A percentile compares a stretch with the other conserved stretches of the same genome.
These are phyloP conservation scores for Leptodactylus fallax DNA, from an alignment of 2,797 vertebrate species.

Conservation along the genomic window DNA sequence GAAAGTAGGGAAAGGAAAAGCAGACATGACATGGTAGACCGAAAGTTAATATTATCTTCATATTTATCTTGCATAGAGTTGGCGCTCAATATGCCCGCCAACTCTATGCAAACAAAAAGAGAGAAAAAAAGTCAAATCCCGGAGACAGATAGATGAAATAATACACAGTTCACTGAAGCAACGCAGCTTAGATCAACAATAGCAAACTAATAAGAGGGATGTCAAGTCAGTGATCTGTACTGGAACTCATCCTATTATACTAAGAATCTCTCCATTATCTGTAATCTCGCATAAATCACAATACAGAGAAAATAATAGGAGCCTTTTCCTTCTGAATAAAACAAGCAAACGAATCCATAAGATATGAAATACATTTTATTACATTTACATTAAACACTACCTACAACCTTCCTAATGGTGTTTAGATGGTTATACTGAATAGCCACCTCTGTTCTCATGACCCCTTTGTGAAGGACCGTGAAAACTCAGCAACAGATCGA, in stretches of 20 bases:
- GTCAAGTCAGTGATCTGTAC: not conserved
- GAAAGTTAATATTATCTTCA: too few species aligned
- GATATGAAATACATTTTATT: too few species aligned
- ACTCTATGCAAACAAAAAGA: conserved; percentile 1
- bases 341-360: not conserved
- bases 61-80: too few species aligned
- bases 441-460: too few species aligned
- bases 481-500: too few species aligned
- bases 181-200: conserved; percentile 17
- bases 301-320: not conserved
- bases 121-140: not conserved
- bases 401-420: too few species aligned
- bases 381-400: too few species aligned
- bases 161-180: conserved; percentile 32
- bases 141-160: conserved; percentile 14
- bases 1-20: too few species aligned
- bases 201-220: not conserved
- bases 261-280: not conserved
- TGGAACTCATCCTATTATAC: not conserved
- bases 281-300: not conserved
- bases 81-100: not conserved
- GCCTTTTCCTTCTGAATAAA: not conserved
- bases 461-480: too few species aligned
- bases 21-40: too few species aligned
- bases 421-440: too few species aligned